phyloP scores from a whole-genome alignment of 2,797 vertebrate species.

The Odontamblyopus rebecca region DNA sequence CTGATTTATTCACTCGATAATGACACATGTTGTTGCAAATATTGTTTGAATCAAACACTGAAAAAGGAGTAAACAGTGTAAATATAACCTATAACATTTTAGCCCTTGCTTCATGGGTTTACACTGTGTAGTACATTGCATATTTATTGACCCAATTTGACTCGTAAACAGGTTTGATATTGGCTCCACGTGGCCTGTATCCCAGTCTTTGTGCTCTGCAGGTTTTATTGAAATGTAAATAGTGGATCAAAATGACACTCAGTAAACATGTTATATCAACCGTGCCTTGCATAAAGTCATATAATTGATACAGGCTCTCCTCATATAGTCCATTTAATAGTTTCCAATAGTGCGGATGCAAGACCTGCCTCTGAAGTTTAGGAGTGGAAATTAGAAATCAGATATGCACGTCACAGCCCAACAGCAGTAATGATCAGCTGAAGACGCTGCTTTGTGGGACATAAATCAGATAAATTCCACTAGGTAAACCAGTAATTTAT shows the following conservation, averaged over 20 bases:
- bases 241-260: conserved; percentile 13
- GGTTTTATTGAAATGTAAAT: conserved; percentile 61
- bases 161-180: conserved; percentile 40
- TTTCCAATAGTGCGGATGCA: conserved; percentile 8
- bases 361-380: neutral
- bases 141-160: conserved; percentile 51
- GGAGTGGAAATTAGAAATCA: neutral
- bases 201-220: neutral
- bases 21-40: too few species aligned
- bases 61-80: neutral
- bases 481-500: conserved; percentile 36
- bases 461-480: conserved; percentile 34
- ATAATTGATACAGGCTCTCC: neutral
- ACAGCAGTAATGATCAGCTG: conserved; percentile 13
- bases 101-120: neutral
- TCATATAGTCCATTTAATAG: conserved; percentile 13
- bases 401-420: conserved; percentile 4
- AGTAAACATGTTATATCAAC: conserved; percentile 18
- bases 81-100: neutral
- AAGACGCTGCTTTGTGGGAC: conserved; percentile 20
- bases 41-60: neutral
- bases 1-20: neutral
- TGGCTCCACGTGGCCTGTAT: conserved; percentile 35
- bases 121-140: neutral
- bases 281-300: conserved; percentile 24